Percentiles rank a stretch among this genome's conserved stretches.
phyloP scores from a whole-genome alignment of 2,113 vertebrate genomes.

The Perca schrenkii region DNA sequence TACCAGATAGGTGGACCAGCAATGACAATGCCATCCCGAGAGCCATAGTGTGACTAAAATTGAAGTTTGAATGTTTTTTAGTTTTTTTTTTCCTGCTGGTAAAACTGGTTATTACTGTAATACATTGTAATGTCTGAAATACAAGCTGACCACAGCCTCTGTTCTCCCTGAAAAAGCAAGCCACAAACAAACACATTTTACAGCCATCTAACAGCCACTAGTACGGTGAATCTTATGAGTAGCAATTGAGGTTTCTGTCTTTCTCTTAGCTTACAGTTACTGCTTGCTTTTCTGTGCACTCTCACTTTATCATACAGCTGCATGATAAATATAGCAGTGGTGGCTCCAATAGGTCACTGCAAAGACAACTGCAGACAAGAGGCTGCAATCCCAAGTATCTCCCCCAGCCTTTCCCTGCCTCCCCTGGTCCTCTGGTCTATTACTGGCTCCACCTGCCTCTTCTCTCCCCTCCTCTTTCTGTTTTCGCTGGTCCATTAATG shows the following conservation, averaged over 20 bases:
- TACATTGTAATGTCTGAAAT: neutral
- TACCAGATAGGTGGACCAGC: too few relatives aligned
- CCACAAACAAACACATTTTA: neutral
- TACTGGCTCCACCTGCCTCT: constrained; percentile 6
- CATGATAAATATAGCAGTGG: constrained; percentile 59
- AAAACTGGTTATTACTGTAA: neutral
- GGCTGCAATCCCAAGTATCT: constrained; percentile 56
- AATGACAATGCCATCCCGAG: neutral
- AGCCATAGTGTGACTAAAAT: neutral
- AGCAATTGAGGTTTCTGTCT: neutral
- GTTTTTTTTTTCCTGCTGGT: neutral
- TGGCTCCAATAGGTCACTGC: constrained; percentile 28
- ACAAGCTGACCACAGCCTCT: neutral
- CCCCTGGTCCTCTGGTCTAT: constrained; percentile 9
- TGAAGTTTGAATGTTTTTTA: too few relatives aligned
- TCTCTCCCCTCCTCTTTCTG: neutral
- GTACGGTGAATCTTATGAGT: neutral
- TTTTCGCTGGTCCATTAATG: neutral
- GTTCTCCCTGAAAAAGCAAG: neutral
- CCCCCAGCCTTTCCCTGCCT: constrained; percentile 46
- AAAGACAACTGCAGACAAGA: constrained; percentile 42
- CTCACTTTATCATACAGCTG: constrained; percentile 47
- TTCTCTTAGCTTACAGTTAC: neutral
- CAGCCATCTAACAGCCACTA: neutral
- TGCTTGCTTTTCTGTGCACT: neutral